Evolutionary conservation across 2,113 vertebrate species (phyloP), one percentile per base, ranked within the genome.

Genomic region (Polyodon spathula): DNA sequence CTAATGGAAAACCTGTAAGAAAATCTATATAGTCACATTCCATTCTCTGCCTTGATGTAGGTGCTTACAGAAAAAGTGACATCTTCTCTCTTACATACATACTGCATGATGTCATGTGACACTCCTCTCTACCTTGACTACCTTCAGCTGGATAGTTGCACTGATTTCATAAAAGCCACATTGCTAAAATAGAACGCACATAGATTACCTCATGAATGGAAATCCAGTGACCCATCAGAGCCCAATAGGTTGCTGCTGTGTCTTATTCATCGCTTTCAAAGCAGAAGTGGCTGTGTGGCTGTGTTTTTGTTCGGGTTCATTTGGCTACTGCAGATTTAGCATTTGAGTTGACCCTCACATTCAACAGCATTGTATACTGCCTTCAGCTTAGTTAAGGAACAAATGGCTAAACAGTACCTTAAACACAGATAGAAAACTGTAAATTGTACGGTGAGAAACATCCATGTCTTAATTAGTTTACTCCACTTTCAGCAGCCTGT

Each of bases 171-270:
- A 48, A 37, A 37, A 48, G 59, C 44, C 59, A 37, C 38, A 6
- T 39, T 50, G 43, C 37, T 12, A 8, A 8, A 60, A 12, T 44
- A 37, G 50, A 51, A n/a, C 8, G 12, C 11, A 38, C 27, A 58
- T 12, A 48, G 54, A 56, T 63, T 8, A 51, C 43, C 59, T 60
- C 38, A 38, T 43, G 43, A 56, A 56, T 27, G 27, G 17, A 62
- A 42, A 73, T 79, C 69, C 75, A 17, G 53, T 55, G 46, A 66
- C 17, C 17, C 57, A 17, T 16, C 41, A 16, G 17, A n/a, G 37
- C 44, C 59, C 37, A 9, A 6, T 51, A 14, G 59, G 59, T 0
- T 43, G 4, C 59, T 39, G 59, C 12, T 60, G 27, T n/a, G 44
- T 60, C 38, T 60, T 60, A 60, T 51, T 60, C 50, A 42, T 40